Conservation (phyloP, 1,140 invertebrate species). For the Pseudomyrmex gracilis region DNA sequence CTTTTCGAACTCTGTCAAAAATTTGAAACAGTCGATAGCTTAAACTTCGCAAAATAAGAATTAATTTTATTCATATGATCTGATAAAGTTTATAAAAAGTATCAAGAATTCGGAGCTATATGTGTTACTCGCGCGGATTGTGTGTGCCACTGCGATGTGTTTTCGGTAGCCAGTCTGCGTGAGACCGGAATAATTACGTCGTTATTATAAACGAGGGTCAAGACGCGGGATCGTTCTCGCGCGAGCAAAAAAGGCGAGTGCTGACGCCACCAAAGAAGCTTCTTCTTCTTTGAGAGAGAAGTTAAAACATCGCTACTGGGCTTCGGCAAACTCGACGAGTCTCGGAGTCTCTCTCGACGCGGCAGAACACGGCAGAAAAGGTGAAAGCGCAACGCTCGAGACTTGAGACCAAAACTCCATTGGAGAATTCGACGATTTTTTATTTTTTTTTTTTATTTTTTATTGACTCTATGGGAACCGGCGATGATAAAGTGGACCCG, state of each 20-base stretch:
- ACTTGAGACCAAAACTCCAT: neutral
- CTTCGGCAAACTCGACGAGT: conserved; percentile 23
- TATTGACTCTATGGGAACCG: conserved; percentile 17
- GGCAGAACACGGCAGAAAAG: conserved; percentile 22
- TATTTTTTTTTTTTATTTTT: too few relatives aligned
- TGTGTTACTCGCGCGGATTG: neutral
- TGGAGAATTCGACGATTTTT: conserved; percentile 22
- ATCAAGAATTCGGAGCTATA: neutral
- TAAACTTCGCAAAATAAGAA: too few relatives aligned
- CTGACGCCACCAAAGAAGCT: conserved; percentile 10
- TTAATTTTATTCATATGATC: too few relatives aligned
- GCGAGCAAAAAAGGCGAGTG: conserved; percentile 37
- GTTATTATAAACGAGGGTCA: conserved; percentile 57
- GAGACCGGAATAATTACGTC: conserved; percentile 40
- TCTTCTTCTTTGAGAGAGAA: conserved; percentile 23
- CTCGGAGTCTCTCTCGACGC: conserved; percentile 11
- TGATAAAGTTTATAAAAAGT: too few relatives aligned
- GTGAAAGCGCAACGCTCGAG: conserved; percentile 1
- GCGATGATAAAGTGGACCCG: conserved; percentile 42
- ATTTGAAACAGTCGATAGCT: too few relatives aligned
- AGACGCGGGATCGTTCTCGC: conserved; percentile 18
- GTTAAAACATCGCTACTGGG: conserved; percentile 30
- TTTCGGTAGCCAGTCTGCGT: conserved; percentile 1
- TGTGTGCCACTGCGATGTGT: neutral
- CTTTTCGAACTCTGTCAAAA: too few relatives aligned